phyloP scores from a whole-genome alignment of 2,797 vertebrate genomes.

The Thripadectes ignobilis region DNA sequence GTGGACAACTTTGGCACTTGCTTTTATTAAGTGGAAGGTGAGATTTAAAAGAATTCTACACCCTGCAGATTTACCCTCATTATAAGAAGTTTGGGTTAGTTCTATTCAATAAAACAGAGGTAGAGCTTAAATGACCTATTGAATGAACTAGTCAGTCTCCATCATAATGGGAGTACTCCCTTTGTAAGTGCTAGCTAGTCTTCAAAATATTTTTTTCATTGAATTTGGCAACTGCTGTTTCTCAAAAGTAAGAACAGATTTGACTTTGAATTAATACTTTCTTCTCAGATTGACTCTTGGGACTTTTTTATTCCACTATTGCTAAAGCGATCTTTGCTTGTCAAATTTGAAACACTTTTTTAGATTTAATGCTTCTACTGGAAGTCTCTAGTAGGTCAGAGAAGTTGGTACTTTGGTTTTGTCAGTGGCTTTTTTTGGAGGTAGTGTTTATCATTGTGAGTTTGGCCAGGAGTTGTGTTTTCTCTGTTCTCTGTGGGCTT shows the following conservation, averaged over 20 bases:
- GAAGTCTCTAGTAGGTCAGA: not conserved
- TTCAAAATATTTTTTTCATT: not conserved
- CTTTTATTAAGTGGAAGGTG: not conserved
- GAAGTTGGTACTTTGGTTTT: not conserved
- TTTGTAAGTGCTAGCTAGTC: not conserved
- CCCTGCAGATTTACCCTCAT: not conserved
- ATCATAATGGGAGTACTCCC: not conserved
- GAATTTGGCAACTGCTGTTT: not conserved
- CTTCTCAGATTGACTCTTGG: not conserved
- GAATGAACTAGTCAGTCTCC: not conserved
- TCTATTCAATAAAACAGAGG: not conserved
- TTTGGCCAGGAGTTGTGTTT: not conserved
- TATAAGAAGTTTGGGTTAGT: not conserved
- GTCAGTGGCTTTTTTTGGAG: not conserved
- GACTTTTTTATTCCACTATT: not conserved
- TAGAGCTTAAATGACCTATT: not conserved
- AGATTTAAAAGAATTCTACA: not conserved
- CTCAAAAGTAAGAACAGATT: not conserved
- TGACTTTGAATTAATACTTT: not conserved
- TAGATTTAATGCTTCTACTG: not conserved
- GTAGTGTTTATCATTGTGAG: not conserved
- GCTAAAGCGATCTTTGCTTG: not conserved
- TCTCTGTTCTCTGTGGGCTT: not conserved
- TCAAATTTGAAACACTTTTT: not conserved
- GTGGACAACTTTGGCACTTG: not conserved